Base-by-base conservation (phyloP, 2,888 invertebrate species). In the Sceliomorpha sp. region DNA sequence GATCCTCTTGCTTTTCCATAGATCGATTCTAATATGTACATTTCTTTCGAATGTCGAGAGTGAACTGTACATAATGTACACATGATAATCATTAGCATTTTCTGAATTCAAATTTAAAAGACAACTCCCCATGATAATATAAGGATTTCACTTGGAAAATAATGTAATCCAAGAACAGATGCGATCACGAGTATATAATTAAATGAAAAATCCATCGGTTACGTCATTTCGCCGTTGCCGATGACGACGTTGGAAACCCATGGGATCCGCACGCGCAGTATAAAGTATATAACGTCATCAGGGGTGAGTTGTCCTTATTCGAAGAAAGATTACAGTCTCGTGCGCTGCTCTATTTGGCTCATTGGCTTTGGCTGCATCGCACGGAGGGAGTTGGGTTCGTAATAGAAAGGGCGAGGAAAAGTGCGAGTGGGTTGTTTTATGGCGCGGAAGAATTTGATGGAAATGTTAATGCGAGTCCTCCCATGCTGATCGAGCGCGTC, bases 201-300 rank as follows among this genome's bases (percentile, higher is more conserved):
- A 76, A 79, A 82, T 82, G 79, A 77, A 79, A 81, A 75, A 74
- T 76, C 75, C 75, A 80, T 81, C 74, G 73, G 76, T 76, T 79
- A 77, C 73, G 73, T 74, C 73, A 75, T 72, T 59, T 70, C 67
- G 74, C 40, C 37, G 6, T 60, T 26, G 55, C 13, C n/a, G 59
- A 39, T 24, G 32, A 42, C 13, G 26, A 13, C 14, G 37, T 14
- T 9, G 1, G 37, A 36, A 70, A 64, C 60, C 55, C 64, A 55
- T 64, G 51, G 60, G 63, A 63, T 58, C 31, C 42, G 39, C 31
- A 36, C 53, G 29, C 44, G 15, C 13, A 37, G 48, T 36, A 60
- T 29, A 55, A 55, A 58, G 59, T 63, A 69, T n/a, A n/a, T 59
- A 53, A 63, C 63, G 60, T 58, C 56, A 62, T 62, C 51, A 56